Evolutionary conservation across 2,888 invertebrate genomes (phyloP).

Genomic region (Leptopterna dolabrata): DNA sequence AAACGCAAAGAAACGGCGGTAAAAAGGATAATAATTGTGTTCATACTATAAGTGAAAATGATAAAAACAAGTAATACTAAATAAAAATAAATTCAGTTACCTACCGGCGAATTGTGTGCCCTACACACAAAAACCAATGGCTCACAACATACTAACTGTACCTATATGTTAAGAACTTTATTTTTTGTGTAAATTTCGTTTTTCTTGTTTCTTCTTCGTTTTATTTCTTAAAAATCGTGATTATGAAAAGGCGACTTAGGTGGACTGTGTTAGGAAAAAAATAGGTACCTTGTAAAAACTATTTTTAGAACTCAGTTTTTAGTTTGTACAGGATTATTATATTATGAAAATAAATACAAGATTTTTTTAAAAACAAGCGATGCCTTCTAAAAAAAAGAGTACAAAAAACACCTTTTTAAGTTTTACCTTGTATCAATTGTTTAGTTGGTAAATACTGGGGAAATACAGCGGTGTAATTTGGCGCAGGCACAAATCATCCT

Average conservation of each 20-base stretch:
- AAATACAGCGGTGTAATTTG: conserved; percentile 49
- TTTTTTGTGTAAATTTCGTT: conserved; percentile 5
- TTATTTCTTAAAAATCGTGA: conserved; percentile 19
- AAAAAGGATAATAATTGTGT: conserved; percentile 35
- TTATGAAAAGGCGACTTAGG: conserved; percentile 37
- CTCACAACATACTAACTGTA: conserved; percentile 42
- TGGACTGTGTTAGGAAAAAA: conserved; percentile 33
- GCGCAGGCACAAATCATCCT: conserved; percentile 45
- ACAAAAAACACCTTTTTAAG: conserved; percentile 66
- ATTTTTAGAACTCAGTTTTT: conserved; percentile 53
- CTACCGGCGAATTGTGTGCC: conserved; percentile 33
- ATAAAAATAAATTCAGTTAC: conserved; percentile 29
- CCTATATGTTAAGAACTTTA: conserved; percentile 2
- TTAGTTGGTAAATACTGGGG: conserved; percentile 53
- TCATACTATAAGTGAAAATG: conserved; percentile 44
- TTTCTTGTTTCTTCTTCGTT: not conserved
- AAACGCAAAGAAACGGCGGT: not conserved
- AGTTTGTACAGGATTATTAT: conserved; percentile 39
- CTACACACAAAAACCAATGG: conserved; percentile 44
- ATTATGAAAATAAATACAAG: conserved; percentile 43
- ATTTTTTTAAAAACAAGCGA: conserved; percentile 66
- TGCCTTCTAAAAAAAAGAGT: conserved; percentile 68
- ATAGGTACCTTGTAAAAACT: conserved; percentile 40
- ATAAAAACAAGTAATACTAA: conserved; percentile 13
- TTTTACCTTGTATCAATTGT: conserved; percentile 45